These are phyloP conservation scores for Heliornis fulica DNA, from an alignment of 2,113 vertebrate genomes.

Conservation along the genomic window DNA sequence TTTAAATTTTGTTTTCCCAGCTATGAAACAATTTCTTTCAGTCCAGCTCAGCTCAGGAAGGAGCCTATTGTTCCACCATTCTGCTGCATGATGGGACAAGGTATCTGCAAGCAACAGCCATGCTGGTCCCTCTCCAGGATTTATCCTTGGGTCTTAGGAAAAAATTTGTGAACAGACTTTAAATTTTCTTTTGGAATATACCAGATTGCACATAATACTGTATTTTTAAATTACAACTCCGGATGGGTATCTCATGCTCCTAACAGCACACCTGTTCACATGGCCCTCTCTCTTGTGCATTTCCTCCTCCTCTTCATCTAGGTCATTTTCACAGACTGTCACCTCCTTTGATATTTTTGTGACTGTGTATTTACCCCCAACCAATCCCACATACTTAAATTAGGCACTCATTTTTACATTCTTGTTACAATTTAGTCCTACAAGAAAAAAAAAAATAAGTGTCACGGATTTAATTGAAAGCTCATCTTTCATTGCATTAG, in stretches of 20 bases:
- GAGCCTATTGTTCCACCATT: not conserved
- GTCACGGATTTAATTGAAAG: not conserved
- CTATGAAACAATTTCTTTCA: not conserved
- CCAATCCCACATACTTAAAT: not conserved
- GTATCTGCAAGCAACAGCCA: not conserved
- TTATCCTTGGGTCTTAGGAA: not conserved
- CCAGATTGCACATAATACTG: not conserved
- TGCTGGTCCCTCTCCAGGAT: not conserved
- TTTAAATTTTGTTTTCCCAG: not conserved
- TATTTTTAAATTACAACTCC: not conserved
- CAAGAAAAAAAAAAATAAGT: not conserved
- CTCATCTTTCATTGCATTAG: not conserved
- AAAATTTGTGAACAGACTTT: not conserved
- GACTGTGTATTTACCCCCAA: not conserved
- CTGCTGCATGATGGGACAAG: not conserved
- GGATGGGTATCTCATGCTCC: not conserved
- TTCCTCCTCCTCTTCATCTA: not conserved
- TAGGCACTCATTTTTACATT: not conserved
- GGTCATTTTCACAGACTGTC: not conserved
- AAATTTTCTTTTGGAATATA: not conserved
- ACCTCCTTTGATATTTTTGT: not conserved
- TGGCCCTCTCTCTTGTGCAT: not conserved
- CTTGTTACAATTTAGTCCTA: not conserved
- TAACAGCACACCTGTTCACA: not conserved
- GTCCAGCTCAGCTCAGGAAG: not conserved